Evolutionary conservation across 2,888 invertebrate genomes (phyloP), one percentile per base, ranked within the genome.

Genomic region (Troides oblongomaculatus): DNA sequence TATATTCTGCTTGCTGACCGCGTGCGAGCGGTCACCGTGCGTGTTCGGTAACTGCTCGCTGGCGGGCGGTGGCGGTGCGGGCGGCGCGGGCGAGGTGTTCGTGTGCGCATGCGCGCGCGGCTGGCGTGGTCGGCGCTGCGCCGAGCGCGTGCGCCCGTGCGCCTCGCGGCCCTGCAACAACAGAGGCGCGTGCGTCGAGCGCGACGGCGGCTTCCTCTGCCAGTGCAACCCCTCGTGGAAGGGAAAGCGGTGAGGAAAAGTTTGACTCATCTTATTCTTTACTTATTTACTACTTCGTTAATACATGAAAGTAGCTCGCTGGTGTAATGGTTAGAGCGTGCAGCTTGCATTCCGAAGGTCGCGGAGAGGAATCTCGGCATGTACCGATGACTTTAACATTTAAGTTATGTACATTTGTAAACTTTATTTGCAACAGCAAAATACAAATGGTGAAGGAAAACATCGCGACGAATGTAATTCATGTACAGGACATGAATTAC

Each of bases 171-270:
- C 96, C 0, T 97, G 97, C 83, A 95, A 96, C 82, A 94, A 94
- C 69, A 91, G 96, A 23, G 97, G 97, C 2, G 94, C 94, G 25
- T 97, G 97, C 81, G 88, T 94, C 17, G 95, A 95, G 77, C 89
- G 93, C 62, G 95, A 94, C 73, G 94, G 94, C 50, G 93, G 93
- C 0, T 96, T 95, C 79, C 87, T 94, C 69, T 97, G 97, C 81
- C 93, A 94, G 74, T 95, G 97, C 81, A 95, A 96, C 79, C 95
- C 96, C 0, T 96, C 96, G 88, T 96, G 95, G 94, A 94, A 94
- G 81, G 96, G 96, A 2, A 88, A 89, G 70, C 85, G 92, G 91
- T 90, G 66, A n/a, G 10, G 14, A 30, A 30, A 30, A 30, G 3
- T 30, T 30, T 30, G 0, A 30, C 5, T 30, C 30, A 5, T 30